phyloP scores from a whole-genome alignment of 1,140 invertebrate genomes.

The Ephestia elutella region DNA sequence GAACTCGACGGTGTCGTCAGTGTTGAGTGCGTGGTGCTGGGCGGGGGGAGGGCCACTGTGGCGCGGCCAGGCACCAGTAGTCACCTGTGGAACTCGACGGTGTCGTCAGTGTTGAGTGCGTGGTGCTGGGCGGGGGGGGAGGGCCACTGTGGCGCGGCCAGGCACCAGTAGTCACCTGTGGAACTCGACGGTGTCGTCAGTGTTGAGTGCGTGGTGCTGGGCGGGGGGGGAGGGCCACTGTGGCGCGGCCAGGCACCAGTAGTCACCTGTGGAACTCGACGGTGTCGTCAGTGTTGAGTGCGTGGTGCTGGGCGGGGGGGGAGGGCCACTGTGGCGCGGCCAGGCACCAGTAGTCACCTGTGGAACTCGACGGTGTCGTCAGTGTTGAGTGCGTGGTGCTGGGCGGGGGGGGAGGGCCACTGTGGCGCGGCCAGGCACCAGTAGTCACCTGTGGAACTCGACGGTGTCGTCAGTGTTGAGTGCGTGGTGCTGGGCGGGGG shows the following conservation, averaged over 20 bases:
- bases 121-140: slow-evolving; percentile 76
- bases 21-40: slow-evolving; percentile 83
- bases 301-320: slow-evolving; percentile 74
- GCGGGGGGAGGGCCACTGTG: slow-evolving; percentile 90
- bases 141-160: slow-evolving; percentile 93
- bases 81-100: slow-evolving; percentile 92
- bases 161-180: slow-evolving; percentile 89
- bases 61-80: slow-evolving; percentile 91
- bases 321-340: slow-evolving; percentile 95
- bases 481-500: slow-evolving; percentile 75
- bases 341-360: slow-evolving; percentile 88
- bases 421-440: slow-evolving; percentile 90
- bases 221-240: slow-evolving; percentile 89
- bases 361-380: slow-evolving; percentile 97
- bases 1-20: slow-evolving; percentile 97
- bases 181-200: slow-evolving; percentile 97
- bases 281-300: slow-evolving; percentile 97
- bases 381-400: slow-evolving; percentile 86
- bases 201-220: slow-evolving; percentile 83
- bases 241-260: slow-evolving; percentile 89
- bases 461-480: slow-evolving; percentile 97
- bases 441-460: slow-evolving; percentile 92
- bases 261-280: slow-evolving; percentile 92
- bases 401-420: slow-evolving; percentile 86
- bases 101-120: slow-evolving; percentile 97